Percentiles rank a stretch among this genome's conserved stretches.
phyloP scores from a whole-genome alignment of 1,140 invertebrate species.

The Drosophila sp. region DNA sequence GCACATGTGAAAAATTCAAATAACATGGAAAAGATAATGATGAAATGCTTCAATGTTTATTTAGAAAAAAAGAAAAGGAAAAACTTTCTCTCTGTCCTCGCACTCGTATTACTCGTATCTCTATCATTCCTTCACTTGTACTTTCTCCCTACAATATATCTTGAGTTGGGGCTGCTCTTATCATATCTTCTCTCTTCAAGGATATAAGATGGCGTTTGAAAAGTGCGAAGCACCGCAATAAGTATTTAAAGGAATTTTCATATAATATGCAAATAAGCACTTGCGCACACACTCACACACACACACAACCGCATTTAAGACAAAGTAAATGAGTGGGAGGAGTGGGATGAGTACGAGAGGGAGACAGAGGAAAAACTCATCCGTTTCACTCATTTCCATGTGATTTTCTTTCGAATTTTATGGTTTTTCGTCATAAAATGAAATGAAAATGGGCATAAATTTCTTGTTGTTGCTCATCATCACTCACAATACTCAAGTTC shows the following conservation, averaged over 20 bases:
- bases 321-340: background rate
- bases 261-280: conserved; percentile 75
- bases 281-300: conserved; percentile 22
- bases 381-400: conserved; percentile 58
- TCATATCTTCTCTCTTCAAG: conserved; percentile 39
- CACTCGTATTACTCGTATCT: background rate
- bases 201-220: conserved; percentile 67
- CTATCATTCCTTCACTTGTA: conserved; percentile 5
- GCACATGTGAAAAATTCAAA: conserved; percentile 71
- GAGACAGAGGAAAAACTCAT: conserved; percentile 8
- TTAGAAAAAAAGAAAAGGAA: conserved; percentile 31
- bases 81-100: conserved; percentile 29
- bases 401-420: conserved; percentile 74
- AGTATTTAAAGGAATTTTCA: conserved; percentile 81
- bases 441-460: conserved; percentile 81
- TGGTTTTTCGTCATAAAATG: conserved; percentile 76
- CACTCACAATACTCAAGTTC: background rate
- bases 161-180: conserved; percentile 26
- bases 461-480: conserved; percentile 49
- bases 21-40: conserved; percentile 74
- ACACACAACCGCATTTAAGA: conserved; percentile 19
- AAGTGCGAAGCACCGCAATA: conserved; percentile 71
- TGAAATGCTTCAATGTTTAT: conserved; percentile 74
- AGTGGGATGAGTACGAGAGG: background rate
- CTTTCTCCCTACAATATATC: conserved; percentile 23